These are phyloP conservation scores for Pachypsylla venusta DNA, from an alignment of 1,140 invertebrate species.

Conservation along the genomic window DNA sequence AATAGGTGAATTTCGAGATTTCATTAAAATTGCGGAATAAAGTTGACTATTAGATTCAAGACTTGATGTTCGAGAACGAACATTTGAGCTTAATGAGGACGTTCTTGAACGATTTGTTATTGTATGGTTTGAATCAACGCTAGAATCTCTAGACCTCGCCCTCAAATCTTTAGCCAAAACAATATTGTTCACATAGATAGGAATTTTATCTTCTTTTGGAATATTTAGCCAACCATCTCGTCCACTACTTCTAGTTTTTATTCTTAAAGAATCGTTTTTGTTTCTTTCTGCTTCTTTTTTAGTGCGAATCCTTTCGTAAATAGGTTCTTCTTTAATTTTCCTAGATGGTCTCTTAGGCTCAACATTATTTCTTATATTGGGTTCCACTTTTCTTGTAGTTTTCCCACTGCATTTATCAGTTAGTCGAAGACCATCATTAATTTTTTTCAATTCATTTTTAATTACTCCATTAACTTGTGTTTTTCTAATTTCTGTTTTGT, in stretches of 20 bases:
- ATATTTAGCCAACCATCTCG: constrained; percentile 22
- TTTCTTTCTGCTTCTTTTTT: neutral
- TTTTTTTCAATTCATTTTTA: neutral
- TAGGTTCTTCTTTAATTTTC: neutral
- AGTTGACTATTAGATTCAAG: neutral
- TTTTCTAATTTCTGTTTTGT: no score
- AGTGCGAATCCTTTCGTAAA: neutral
- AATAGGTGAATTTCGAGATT: neutral
- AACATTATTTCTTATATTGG: neutral
- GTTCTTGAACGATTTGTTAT: neutral
- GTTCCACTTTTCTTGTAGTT: neutral
- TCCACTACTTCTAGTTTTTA: constrained; percentile 14
- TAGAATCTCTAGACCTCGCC: neutral
- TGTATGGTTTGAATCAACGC: neutral
- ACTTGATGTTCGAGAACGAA: neutral
- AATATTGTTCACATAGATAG: neutral
- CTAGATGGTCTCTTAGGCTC: neutral
- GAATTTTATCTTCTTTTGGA: constrained; percentile 17
- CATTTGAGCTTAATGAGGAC: neutral
- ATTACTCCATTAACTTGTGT: no score
- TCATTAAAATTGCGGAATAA: neutral
- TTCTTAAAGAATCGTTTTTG: neutral
- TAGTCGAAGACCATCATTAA: neutral
- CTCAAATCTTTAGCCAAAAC: neutral
- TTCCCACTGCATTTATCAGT: neutral